Base-by-base conservation (phyloP, 2,888 invertebrate species). In the Stenichneumon culpator region DNA sequence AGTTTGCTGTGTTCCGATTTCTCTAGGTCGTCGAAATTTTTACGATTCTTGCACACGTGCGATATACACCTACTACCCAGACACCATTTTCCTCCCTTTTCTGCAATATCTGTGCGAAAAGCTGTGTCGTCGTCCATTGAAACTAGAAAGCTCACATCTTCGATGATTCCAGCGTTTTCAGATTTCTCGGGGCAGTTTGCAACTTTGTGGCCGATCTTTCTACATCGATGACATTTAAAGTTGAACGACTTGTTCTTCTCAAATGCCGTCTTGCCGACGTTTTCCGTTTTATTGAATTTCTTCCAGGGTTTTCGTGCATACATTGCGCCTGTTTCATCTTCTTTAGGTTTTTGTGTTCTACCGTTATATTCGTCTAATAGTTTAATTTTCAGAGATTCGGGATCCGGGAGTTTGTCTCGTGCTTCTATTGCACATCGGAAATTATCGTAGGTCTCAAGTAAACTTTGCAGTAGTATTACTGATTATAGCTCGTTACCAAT, bases 401-500 rank as follows among this genome's bases (percentile, higher is more conserved):
- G 84, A 1, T 68, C 50, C 1, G 88, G 88, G 11, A 89, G 69
- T 16, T 85, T 84, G 52, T 89, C 89, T n/a, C 86, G 86, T 22
- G 85, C 78, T 47, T 87, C 84, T 1, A 87, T 86, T 0, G 87
- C 87, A 50, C 82, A 79, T 16, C 87, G 36, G 32, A 87, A 86
- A 28, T 83, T 86, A 9, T 84, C 86, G 57, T 60, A 86, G 22
- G n/a, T 72, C 14, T 50, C 16, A 0, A 75, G 65, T 63, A 75
- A 36, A 69, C 72, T 72, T 60, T 84, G 44, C 28, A 81, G 50
- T 11, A 93, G 70, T 82, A 93, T 89, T 22, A 93, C 91, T 2
- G 90, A 84, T 11, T 92, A 82, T 32, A 93, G 78, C 36, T 93
- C 92, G 19, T 87, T 82, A 78, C 92, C 89, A 28, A 93, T 87